Conservation (phyloP, 1,140 invertebrate genomes). For the Lerema accius region DNA sequence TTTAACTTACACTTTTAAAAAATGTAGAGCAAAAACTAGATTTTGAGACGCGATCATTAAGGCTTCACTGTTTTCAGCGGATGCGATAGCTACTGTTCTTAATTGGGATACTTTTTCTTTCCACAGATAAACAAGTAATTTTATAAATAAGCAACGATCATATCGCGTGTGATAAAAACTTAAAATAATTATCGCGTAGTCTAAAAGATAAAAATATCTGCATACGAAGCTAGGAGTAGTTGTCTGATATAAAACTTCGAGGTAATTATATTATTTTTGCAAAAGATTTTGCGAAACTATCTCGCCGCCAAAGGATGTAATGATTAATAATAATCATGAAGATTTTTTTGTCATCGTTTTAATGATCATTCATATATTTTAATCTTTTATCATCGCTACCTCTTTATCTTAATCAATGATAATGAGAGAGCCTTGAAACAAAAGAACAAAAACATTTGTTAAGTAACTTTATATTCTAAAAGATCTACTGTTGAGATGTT, state of each 20-base stretch:
- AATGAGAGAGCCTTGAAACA: too few species aligned
- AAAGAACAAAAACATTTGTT: too few species aligned
- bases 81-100: slow-evolving; percentile 65
- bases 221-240: slow-evolving; percentile 7
- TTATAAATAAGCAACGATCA: slow-evolving; percentile 33
- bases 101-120: slow-evolving; percentile 68
- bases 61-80: slow-evolving; percentile 49
- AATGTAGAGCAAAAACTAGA: slow-evolving; percentile 65
- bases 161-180: slow-evolving; percentile 34
- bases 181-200: slow-evolving; percentile 23
- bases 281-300: not conserved
- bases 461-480: too few species aligned
- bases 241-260: not conserved
- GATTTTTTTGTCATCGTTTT: not conserved
- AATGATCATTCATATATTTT: not conserved
- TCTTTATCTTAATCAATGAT: too few species aligned
- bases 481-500: too few species aligned
- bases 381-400: too few species aligned
- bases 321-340: not conserved
- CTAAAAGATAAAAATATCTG: slow-evolving; percentile 15
- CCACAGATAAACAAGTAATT: slow-evolving; percentile 40
- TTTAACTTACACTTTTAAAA: slow-evolving; percentile 41
- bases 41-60: slow-evolving; percentile 71
- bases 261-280: slow-evolving; percentile 14
- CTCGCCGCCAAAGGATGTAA: not conserved